A percentile compares a stretch with the other conserved stretches of the same genome.
phyloP scores from a whole-genome alignment of 2,888 invertebrate genomes.

The Therioaphis trifolii region DNA sequence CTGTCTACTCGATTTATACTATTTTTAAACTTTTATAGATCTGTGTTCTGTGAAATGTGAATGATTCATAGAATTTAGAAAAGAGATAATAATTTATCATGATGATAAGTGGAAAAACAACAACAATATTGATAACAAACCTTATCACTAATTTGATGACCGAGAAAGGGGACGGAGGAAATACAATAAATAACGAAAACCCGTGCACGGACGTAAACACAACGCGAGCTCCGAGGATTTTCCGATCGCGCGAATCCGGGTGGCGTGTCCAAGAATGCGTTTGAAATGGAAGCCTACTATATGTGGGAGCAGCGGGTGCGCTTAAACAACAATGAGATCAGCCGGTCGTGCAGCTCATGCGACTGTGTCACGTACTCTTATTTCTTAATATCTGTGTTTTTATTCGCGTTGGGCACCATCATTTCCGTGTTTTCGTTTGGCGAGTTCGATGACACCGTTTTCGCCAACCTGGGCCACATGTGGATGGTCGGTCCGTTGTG shows the following conservation, averaged over 20 bases:
- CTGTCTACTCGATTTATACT: too few relatives aligned
- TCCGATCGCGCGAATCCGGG: not conserved
- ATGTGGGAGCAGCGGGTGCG: slow-evolving; percentile 53
- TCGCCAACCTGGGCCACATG: slow-evolving; percentile 75
- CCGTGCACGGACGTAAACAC: not conserved
- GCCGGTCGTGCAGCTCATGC: slow-evolving; percentile 73
- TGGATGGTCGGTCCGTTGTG: slow-evolving; percentile 78
- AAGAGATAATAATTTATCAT: too few relatives aligned
- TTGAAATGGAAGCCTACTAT: slow-evolving; percentile 52
- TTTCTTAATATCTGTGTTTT: slow-evolving; percentile 74
- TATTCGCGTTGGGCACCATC: slow-evolving; percentile 75
- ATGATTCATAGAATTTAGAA: too few relatives aligned
- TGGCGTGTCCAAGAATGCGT: slow-evolving; percentile 12
- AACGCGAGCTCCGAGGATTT: not conserved
- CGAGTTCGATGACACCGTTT: slow-evolving; percentile 73
- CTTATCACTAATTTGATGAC: too few relatives aligned
- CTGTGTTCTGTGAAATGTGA: too few relatives aligned
- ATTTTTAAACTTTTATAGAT: too few relatives aligned
- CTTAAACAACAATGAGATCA: slow-evolving; percentile 42
- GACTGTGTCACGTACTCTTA: slow-evolving; percentile 78
- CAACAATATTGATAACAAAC: too few relatives aligned
- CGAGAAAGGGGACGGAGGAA: not conserved
- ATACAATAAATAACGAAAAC: not conserved
- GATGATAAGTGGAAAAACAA: too few relatives aligned
- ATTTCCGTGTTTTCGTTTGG: slow-evolving; percentile 76